A percentile compares a stretch with the other conserved stretches of the same genome.
phyloP scores from a whole-genome alignment of 2,797 vertebrate species.

The Microchirus variegatus region DNA sequence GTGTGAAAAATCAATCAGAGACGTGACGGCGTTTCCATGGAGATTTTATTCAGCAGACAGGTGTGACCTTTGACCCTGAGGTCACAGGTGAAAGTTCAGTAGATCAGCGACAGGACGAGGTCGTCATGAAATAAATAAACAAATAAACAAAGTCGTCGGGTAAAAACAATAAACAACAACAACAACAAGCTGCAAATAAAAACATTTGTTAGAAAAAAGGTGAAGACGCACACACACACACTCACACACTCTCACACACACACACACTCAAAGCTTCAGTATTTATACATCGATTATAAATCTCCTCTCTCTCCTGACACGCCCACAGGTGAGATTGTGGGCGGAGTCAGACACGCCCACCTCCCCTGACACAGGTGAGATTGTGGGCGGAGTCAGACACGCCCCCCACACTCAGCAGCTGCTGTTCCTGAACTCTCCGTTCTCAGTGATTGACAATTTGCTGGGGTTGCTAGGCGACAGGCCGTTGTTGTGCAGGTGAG shows the following conservation, averaged over 20 bases:
- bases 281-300: constrained; percentile 52
- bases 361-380: background rate
- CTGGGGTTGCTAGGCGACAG: constrained; percentile 93
- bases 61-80: constrained; percentile 48
- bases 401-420: constrained; percentile 83
- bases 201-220: constrained; percentile 74
- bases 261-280: constrained; percentile 25
- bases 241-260: constrained; percentile 27
- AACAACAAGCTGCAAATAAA: constrained; percentile 51
- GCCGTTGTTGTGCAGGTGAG: constrained; percentile 89
- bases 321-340: background rate
- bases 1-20: no score
- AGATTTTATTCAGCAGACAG: constrained; percentile 67
- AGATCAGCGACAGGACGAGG: constrained; percentile 58
- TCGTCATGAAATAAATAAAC: constrained; percentile 72
- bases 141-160: constrained; percentile 19
- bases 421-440: constrained; percentile 98
- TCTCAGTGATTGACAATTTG: constrained; percentile 98
- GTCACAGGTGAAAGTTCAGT: constrained; percentile 56
- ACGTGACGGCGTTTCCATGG: no score
- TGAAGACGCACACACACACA: constrained; percentile 34
- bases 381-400: background rate
- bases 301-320: background rate
- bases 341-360: background rate
- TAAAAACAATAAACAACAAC: constrained; percentile 29